Conservation (phyloP, 2,888 invertebrate genomes). For the Hololepta plana region DNA sequence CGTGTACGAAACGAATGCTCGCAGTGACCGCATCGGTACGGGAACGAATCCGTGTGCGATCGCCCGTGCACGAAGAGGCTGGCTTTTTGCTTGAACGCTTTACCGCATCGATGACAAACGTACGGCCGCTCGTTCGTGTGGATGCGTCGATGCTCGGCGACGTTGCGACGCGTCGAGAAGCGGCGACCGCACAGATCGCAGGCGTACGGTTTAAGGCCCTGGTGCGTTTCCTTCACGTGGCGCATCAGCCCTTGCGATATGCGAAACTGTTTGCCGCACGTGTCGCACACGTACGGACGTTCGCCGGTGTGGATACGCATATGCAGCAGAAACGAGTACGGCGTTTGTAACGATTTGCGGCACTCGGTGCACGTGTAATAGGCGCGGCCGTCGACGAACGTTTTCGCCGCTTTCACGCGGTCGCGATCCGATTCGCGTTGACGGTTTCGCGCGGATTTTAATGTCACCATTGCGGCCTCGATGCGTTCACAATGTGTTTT, state of each 20-base stretch:
- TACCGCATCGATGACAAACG: constrained; percentile 39
- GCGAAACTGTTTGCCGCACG: constrained; percentile 47
- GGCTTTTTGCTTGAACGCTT: constrained; percentile 45
- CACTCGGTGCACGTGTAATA: constrained; percentile 39
- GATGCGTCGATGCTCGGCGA: constrained; percentile 37
- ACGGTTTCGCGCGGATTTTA: constrained; percentile 6
- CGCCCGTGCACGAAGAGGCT: constrained; percentile 43
- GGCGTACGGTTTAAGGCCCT: constrained; percentile 36
- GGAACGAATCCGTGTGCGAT: constrained; percentile 35
- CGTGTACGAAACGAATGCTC: constrained; percentile 39
- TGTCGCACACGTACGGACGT: constrained; percentile 43
- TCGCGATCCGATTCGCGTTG: constrained; percentile 17
- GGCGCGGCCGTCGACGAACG: constrained; percentile 30
- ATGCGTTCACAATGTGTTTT: constrained; percentile 3
- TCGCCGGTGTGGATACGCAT: constrained; percentile 46
- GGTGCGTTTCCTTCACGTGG: constrained; percentile 44
- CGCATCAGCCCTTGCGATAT: constrained; percentile 43
- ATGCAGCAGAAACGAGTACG: constrained; percentile 43
- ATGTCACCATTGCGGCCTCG: no score
- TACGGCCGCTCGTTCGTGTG: constrained; percentile 41
- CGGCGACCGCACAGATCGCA: constrained; percentile 37
- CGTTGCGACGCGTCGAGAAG: constrained; percentile 41
- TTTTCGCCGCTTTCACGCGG: constrained; percentile 23
- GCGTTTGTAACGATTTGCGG: constrained; percentile 37
- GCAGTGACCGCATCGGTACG: constrained; percentile 40